Evolutionary conservation across 2,888 invertebrate species (phyloP).

Genomic region (Sepioteuthis lessoniana): DNA sequence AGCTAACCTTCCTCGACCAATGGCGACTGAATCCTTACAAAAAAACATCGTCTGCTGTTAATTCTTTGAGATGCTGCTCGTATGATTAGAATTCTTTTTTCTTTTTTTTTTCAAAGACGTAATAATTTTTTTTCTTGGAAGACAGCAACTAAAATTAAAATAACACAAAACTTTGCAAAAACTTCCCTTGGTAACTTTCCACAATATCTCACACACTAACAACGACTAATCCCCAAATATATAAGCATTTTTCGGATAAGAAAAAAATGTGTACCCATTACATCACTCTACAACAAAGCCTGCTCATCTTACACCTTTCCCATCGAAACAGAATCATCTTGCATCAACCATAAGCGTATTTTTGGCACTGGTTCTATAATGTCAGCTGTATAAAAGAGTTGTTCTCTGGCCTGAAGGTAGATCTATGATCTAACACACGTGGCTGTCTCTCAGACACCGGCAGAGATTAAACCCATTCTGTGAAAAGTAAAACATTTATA

Average conservation of each 20-base stretch:
- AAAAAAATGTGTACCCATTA: slow-evolving; percentile 15
- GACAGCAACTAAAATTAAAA: too few relatives aligned
- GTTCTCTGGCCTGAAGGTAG: not conserved
- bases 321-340: not conserved
- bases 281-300: not conserved
- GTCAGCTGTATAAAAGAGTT: not conserved
- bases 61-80: too few relatives aligned
- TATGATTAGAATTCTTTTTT: too few relatives aligned
- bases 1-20: too few relatives aligned
- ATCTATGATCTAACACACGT: not conserved
- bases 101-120: too few relatives aligned
- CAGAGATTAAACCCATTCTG: not conserved
- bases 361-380: not conserved
- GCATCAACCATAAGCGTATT: slow-evolving; percentile 4
- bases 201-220: not conserved
- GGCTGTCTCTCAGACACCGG: not conserved
- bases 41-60: too few relatives aligned
- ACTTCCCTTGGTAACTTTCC: not conserved
- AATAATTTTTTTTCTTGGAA: too few relatives aligned
- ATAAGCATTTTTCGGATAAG: not conserved
- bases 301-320: slow-evolving; percentile 11
- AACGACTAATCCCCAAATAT: not conserved
- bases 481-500: not conserved
- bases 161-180: not conserved
- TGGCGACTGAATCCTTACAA: too few relatives aligned